Evolutionary conservation across 2,113 vertebrate genomes (phyloP).

Genomic region (Platysteira castanea): DNA sequence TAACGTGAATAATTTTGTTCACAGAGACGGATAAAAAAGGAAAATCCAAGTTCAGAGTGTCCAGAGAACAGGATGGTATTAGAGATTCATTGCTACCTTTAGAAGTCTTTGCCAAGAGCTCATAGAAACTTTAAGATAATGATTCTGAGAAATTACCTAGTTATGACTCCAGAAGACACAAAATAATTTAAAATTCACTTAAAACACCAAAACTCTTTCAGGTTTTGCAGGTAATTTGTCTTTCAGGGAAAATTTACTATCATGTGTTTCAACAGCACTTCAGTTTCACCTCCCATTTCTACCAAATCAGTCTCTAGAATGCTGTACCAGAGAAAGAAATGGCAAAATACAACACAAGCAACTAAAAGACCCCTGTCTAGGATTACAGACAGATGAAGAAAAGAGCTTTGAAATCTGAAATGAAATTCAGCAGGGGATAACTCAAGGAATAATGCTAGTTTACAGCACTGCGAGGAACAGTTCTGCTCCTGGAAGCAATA

Average conservation of each 20-base stretch:
- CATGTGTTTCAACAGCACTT: neutral
- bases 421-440: neutral
- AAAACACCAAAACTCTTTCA: accelerated
- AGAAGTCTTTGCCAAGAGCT: neutral
- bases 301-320: neutral
- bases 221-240: neutral
- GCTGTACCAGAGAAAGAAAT: neutral
- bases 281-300: neutral
- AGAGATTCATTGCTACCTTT: neutral
- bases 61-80: neutral
- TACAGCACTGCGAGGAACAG: neutral
- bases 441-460: neutral
- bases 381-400: neutral
- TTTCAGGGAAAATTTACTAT: neutral
- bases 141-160: neutral
- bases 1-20: neutral
- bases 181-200: neutral
- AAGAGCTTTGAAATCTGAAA: neutral
- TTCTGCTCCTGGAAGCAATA: neutral
- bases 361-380: neutral
- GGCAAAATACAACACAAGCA: neutral
- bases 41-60: neutral
- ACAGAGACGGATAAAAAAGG: neutral
- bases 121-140: neutral
- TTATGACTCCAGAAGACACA: neutral